Evolutionary conservation across 2,797 vertebrate species (phyloP).

Genomic region (Sparus aurata): DNA sequence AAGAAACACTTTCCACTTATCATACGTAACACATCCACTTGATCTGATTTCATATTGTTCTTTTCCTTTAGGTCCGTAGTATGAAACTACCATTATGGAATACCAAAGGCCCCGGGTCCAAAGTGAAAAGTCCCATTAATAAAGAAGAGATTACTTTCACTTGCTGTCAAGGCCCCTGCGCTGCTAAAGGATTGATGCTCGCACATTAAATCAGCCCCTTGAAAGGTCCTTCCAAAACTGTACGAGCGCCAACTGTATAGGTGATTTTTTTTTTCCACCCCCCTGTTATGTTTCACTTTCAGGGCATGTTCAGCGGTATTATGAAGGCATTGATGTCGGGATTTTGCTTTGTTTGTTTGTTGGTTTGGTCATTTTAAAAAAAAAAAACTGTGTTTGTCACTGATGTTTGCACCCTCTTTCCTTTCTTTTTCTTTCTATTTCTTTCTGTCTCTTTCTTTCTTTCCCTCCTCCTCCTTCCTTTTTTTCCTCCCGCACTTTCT

Average conservation of each 20-base stretch:
- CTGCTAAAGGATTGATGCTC: constrained; percentile 81
- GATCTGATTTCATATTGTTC: constrained; percentile 83
- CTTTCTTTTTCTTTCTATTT: background rate
- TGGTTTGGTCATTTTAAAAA: constrained; percentile 60
- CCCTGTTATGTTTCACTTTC: constrained; percentile 70
- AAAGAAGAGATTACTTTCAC: constrained; percentile 84
- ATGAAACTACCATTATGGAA: constrained; percentile 77
- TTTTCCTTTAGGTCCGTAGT: constrained; percentile 69
- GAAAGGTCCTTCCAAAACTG: constrained; percentile 80
- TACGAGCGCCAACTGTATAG: constrained; percentile 67
- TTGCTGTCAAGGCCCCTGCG: constrained; percentile 77
- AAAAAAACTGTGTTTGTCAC: constrained; percentile 45
- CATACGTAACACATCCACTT: constrained; percentile 71
- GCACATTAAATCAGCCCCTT: constrained; percentile 81
- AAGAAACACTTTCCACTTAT: constrained; percentile 62
- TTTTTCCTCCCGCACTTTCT: background rate
- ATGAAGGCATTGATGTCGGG: constrained; percentile 60
- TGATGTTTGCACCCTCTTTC: constrained; percentile 17
- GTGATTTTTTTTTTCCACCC: constrained; percentile 42
- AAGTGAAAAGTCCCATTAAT: constrained; percentile 85
- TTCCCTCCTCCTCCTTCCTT: constrained; percentile 1
- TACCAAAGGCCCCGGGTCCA: constrained; percentile 77
- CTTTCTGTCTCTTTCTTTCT: too few species aligned
- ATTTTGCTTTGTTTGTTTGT: constrained; percentile 60
- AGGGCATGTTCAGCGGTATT: constrained; percentile 62